Percentiles rank a stretch among this genome's conserved stretches.
These are phyloP conservation scores for Periophthalmodon schlosseri DNA, from an alignment of 2,113 vertebrate genomes.

Conservation along the genomic window DNA sequence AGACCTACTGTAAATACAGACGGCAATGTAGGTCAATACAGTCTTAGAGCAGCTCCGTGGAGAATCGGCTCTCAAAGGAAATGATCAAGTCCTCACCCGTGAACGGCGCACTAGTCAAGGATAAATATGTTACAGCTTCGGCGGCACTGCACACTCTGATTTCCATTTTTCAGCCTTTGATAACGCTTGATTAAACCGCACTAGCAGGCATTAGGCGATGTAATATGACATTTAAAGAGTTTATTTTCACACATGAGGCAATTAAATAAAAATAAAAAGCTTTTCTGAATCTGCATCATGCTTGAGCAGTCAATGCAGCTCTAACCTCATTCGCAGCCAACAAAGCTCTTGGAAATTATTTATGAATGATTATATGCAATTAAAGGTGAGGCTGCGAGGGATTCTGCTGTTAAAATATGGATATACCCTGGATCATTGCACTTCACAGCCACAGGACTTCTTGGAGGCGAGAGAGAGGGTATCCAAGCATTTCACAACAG, in stretches of 20 bases:
- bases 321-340: constrained; percentile 1
- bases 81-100: constrained; percentile 20
- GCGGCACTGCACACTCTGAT: constrained; percentile 1
- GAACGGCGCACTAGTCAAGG: constrained; percentile 31
- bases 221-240: constrained; percentile 9
- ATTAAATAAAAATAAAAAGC: constrained; percentile 9
- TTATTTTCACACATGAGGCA: constrained; percentile 3
- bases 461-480: neutral
- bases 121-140: constrained; percentile 8
- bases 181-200: constrained; percentile 21
- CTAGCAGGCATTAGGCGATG: neutral
- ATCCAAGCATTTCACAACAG: constrained; percentile 1
- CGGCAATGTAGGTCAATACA: constrained; percentile 56
- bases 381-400: constrained; percentile 6
- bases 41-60: constrained; percentile 41
- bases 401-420: neutral
- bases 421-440: constrained; percentile 8
- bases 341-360: neutral
- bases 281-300: neutral
- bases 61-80: constrained; percentile 39
- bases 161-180: constrained; percentile 21
- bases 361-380: constrained; percentile 16
- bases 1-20: constrained; percentile 42
- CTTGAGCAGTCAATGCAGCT: neutral
- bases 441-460: constrained; percentile 1